Evolutionary conservation across 2,888 invertebrate genomes (phyloP).

Genomic region (Drosophila pegasa): DNA sequence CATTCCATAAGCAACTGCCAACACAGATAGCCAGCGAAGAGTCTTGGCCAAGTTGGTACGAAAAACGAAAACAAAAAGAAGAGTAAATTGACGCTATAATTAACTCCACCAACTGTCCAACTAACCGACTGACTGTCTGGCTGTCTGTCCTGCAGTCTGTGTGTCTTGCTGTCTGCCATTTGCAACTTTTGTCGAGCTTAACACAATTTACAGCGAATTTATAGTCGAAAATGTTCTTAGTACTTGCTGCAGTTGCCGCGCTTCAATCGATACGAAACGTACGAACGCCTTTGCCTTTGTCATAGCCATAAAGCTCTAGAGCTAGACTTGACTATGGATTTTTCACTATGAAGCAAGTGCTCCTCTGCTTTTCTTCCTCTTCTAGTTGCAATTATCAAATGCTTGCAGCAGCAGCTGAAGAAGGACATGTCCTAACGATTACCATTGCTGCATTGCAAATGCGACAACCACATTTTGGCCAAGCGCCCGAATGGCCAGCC

Average conservation of each 20-base stretch:
- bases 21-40: conserved; percentile 26
- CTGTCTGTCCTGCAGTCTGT: conserved; percentile 7
- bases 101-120: conserved; percentile 57
- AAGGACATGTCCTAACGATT: conserved; percentile 44
- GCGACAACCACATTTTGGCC: conserved; percentile 68
- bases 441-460: conserved; percentile 67
- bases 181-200: conserved; percentile 45
- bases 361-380: background rate
- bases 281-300: conserved; percentile 55
- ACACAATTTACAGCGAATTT: conserved; percentile 65
- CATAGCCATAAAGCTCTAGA: conserved; percentile 64
- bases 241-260: conserved; percentile 40
- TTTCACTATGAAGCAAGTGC: conserved; percentile 24
- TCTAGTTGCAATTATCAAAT: conserved; percentile 64
- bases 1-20: conserved; percentile 31
- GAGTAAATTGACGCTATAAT: conserved; percentile 61
- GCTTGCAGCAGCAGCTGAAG: conserved; percentile 38
- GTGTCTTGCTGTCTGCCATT: conserved; percentile 17
- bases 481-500: conserved; percentile 50
- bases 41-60: conserved; percentile 31
- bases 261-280: conserved; percentile 63
- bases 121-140: conserved; percentile 47
- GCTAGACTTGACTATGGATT: conserved; percentile 48
- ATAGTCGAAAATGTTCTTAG: conserved; percentile 49
- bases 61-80: conserved; percentile 35